These are phyloP conservation scores for Eudasyphora cyanicolor DNA, from an alignment of 2,888 invertebrate genomes.

Conservation along the genomic window DNA sequence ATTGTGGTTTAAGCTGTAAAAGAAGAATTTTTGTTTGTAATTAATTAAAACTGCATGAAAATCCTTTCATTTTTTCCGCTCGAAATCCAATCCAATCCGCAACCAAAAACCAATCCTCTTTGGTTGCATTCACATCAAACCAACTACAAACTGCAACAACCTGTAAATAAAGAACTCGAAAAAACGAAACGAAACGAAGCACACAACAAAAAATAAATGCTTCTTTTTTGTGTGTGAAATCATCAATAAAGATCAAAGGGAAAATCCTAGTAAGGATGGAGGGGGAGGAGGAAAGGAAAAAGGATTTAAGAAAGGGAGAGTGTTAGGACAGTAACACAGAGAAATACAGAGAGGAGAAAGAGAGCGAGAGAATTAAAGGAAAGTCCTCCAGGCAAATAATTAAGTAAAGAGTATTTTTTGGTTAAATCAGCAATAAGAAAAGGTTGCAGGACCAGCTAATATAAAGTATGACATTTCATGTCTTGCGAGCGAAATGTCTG, in stretches of 20 bases:
- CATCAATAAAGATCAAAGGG: not conserved
- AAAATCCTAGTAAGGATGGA: not conserved
- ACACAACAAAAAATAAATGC: not conserved
- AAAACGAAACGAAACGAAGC: slow-evolving; percentile 39
- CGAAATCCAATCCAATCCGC: slow-evolving; percentile 43
- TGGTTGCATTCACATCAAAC: slow-evolving; percentile 51
- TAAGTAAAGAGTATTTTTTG: too few species aligned
- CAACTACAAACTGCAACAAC: slow-evolving; percentile 61
- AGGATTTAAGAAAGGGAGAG: not conserved
- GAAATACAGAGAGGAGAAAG: too few species aligned
- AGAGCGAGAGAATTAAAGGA: too few species aligned
- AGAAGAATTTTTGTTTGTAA: slow-evolving; percentile 5
- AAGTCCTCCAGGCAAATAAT: too few species aligned
- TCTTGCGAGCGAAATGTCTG: too few species aligned
- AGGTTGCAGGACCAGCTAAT: too few species aligned
- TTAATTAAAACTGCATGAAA: slow-evolving; percentile 13
- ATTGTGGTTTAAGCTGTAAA: slow-evolving; percentile 14
- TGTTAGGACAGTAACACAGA: too few species aligned
- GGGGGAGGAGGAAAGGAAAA: not conserved
- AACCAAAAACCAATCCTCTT: slow-evolving; percentile 46
- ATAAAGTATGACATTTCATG: too few species aligned
- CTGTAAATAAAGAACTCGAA: slow-evolving; percentile 45
- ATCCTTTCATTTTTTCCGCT: not conserved
- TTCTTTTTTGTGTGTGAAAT: too few species aligned
- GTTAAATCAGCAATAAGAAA: too few species aligned